phyloP scores from a whole-genome alignment of 2,888 invertebrate genomes.

The Drosophila picticornis region DNA sequence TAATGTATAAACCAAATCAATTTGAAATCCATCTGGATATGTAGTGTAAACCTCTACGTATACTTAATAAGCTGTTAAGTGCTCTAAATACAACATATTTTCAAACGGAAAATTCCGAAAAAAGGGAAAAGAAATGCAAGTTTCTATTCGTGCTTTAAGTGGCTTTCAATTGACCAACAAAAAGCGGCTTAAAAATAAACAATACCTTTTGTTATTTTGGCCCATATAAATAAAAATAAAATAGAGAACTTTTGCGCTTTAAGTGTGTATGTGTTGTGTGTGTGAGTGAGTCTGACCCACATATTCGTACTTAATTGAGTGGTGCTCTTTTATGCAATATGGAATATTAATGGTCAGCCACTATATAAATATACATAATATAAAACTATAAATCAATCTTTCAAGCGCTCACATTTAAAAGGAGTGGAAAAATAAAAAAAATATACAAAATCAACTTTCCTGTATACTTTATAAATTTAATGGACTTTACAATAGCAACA shows the following conservation, averaged over 20 bases:
- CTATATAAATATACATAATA: conserved; percentile 43
- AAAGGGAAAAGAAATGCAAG: neutral
- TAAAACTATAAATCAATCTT: conserved; percentile 77
- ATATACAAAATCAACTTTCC: conserved; percentile 26
- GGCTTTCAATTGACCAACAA: conserved; percentile 37
- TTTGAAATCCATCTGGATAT: neutral
- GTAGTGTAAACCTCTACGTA: neutral
- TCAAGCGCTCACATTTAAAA: conserved; percentile 40
- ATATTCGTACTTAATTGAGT: conserved; percentile 64
- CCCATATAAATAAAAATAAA: neutral
- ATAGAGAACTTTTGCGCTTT: conserved; percentile 30
- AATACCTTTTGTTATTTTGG: conserved; percentile 5
- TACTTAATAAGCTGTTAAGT: conserved; percentile 5
- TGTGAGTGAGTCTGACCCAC: conserved; percentile 9
- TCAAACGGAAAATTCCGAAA: neutral
- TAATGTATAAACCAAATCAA: neutral
- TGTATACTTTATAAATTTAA: conserved; percentile 70
- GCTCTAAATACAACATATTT: neutral
- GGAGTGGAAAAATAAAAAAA: conserved; percentile 4
- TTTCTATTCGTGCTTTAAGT: neutral
- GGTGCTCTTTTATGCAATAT: conserved; percentile 61
- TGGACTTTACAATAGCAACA: conserved; percentile 59
- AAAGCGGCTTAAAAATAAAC: conserved; percentile 22
- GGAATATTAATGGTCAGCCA: conserved; percentile 64
- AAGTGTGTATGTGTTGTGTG: neutral